These are phyloP conservation scores for Bombycilla garrulus DNA, from an alignment of 2,113 vertebrate species.

Conservation along the genomic window DNA sequence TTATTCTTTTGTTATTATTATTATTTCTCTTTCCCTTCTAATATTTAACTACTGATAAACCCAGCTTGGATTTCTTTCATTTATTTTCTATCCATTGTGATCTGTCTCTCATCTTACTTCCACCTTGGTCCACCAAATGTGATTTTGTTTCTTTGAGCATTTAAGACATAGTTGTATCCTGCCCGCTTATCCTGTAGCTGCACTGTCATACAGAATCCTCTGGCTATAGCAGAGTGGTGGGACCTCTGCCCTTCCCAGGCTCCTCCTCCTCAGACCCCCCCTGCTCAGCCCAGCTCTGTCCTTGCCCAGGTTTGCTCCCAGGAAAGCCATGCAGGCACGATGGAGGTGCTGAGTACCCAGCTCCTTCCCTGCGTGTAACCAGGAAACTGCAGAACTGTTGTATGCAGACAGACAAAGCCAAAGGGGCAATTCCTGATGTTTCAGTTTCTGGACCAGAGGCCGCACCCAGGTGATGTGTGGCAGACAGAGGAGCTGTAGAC, in stretches of 20 bases:
- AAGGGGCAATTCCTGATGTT: neutral
- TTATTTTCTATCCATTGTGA: neutral
- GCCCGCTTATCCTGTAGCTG: neutral
- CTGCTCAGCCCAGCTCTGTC: accelerated
- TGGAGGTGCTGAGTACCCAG: accelerated
- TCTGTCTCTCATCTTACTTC: neutral
- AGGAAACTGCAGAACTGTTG: neutral
- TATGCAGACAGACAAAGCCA: neutral
- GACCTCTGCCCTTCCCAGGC: neutral
- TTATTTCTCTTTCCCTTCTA: neutral
- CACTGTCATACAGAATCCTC: neutral
- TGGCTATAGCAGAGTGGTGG: neutral
- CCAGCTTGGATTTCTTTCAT: neutral
- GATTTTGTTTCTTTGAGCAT: neutral
- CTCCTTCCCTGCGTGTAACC: accelerated
- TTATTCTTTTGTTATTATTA: neutral
- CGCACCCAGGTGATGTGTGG: neutral
- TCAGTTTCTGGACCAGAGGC: neutral
- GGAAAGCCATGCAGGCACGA: accelerated
- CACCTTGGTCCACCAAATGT: neutral
- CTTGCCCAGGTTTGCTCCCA: neutral
- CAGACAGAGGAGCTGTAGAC: neutral
- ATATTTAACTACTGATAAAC: neutral
- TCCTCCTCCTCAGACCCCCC: neutral
- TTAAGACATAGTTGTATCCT: neutral